Evolutionary conservation across 2,888 invertebrate genomes (phyloP).

Genomic region (Tetropium fuscum): DNA sequence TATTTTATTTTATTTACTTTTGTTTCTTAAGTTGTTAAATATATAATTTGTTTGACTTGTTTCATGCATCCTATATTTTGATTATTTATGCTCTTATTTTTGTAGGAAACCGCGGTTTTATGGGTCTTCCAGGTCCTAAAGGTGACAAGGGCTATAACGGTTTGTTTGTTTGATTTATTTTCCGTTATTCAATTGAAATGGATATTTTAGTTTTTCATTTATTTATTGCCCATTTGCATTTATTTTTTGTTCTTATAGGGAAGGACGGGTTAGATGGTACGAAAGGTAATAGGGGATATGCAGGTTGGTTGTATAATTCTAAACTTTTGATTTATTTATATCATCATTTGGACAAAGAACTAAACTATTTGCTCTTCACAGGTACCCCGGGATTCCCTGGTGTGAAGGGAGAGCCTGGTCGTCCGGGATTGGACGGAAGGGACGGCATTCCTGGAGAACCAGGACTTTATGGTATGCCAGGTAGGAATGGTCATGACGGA

Average conservation of each 20-base stretch:
- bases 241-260: conserved; percentile 6
- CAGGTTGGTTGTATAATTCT: conserved; percentile 2
- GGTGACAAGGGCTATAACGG: conserved; percentile 3
- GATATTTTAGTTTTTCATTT: neutral
- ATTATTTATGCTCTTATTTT: conserved; percentile 1
- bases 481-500: conserved; percentile 87
- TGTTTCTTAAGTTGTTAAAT: too few species aligned
- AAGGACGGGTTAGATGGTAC: neutral
- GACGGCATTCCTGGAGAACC: conserved; percentile 94
- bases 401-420: conserved; percentile 75
- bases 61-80: neutral
- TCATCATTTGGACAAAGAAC: too few species aligned
- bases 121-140: conserved; percentile 3
- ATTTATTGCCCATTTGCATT: neutral
- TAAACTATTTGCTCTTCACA: conserved; percentile 19
- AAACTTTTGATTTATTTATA: neutral
- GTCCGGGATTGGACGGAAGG: conserved; percentile 83
- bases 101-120: conserved; percentile 5
- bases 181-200: neutral
- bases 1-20: neutral
- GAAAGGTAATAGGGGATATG: neutral
- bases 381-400: conserved; percentile 57
- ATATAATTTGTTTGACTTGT: too few species aligned
- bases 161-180: conserved; percentile 7
- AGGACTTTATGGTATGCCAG: conserved; percentile 87